Base-by-base conservation (phyloP, 2,888 invertebrate species). In the Scrobipalpa atriplicella region DNA sequence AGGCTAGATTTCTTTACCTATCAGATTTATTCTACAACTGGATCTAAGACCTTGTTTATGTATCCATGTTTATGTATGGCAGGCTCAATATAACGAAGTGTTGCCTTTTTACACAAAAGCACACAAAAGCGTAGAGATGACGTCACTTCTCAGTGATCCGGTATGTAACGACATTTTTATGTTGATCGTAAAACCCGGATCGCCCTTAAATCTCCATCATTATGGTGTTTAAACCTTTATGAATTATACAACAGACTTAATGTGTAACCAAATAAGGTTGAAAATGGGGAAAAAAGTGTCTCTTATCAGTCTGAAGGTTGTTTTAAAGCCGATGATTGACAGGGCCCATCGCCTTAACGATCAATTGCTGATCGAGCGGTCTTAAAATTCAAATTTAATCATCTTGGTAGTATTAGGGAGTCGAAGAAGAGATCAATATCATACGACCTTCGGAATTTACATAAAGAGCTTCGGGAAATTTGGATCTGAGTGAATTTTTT, bases 141-240 rank as follows among this genome's bases (percentile, higher is more conserved):
- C 58, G 58, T 67, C 71, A 70, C 68, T 69, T 67, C 68, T 67
- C 52, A 66, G 62, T 67, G 72, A 74, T 70, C 68, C 69, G 69
- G 70, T 69, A 76, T 76, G 76, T 80, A 82, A 82, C 79, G 82
- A 76, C 78, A 75, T 80, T 84, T 77, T 84, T 84, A 85, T 79
- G 80, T 76, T 74, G 77, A 81, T 83, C 84, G 71, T 84, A 82
- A 85, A 82, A 78, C 78, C 77, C 72, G 58, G 72, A 73, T 75
- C 78, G 73, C 72, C 74, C 74, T 76, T 71, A 75, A 76, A 79
- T 67, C 65, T 68, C 62, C 68, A 56, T 66, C 63, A 66, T 66
- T 66, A 68, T 66, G 66, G 64, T 64, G 61, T 68, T 68, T 66
- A 68, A 66, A 64, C 41, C 68, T 68, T 47, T 62, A 66, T 68